Conservation (phyloP, 2,888 invertebrate genomes). For the Eristalis tenax region DNA sequence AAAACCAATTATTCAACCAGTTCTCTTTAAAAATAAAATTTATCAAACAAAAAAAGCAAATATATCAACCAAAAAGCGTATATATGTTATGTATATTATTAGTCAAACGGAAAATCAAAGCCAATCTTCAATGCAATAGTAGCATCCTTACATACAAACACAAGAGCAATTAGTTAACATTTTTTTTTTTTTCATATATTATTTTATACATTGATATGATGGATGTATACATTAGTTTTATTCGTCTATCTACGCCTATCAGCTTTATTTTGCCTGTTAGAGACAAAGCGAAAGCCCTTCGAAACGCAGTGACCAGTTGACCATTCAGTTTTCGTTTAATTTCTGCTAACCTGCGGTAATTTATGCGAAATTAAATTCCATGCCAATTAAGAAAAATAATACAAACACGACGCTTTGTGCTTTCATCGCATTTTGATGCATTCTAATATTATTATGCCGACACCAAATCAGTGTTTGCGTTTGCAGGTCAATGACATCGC, state of each 20-base stretch:
- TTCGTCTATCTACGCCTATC: not conserved
- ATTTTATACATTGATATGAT: not conserved
- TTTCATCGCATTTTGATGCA: conserved; percentile 45
- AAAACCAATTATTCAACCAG: not conserved
- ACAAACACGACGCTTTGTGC: conserved; percentile 38
- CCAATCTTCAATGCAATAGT: conserved; percentile 60
- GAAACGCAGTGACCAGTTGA: not conserved
- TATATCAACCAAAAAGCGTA: conserved; percentile 29
- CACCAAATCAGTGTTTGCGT: not conserved
- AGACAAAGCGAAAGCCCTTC: not conserved
- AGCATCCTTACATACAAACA: conserved; percentile 14
- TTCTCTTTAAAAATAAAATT: not conserved
- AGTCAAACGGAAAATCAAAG: conserved; percentile 43
- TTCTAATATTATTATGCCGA: conserved; percentile 46
- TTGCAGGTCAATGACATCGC: not conserved
- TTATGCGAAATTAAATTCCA: conserved; percentile 61
- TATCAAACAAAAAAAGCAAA: not conserved
- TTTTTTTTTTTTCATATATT: not conserved
- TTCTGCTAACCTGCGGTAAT: conserved; percentile 34
- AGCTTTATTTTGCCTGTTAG: not conserved
- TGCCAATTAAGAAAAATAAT: conserved; percentile 64
- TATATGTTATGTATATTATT: not conserved
- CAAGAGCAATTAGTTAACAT: conserved; percentile 35
- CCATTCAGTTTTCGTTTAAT: conserved; percentile 2
- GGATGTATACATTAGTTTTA: too few species aligned